Percentiles rank a stretch among this genome's conserved stretches.
These are phyloP conservation scores for Hirtodrosophila histrioides DNA, from an alignment of 2,888 invertebrate genomes.

Conservation along the genomic window DNA sequence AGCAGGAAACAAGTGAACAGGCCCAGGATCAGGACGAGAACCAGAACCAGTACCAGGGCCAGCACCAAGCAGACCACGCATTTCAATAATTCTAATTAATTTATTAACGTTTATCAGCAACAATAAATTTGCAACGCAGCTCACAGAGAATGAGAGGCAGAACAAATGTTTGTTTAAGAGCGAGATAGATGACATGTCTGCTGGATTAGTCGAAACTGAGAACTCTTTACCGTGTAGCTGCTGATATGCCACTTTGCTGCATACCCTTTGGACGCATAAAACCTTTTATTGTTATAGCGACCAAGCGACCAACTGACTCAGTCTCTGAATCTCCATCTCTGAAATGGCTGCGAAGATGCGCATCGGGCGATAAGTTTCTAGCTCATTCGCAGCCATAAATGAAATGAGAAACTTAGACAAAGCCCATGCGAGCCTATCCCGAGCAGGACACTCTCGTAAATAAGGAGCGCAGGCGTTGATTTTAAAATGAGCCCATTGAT, in stretches of 20 bases:
- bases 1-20: constrained; percentile 30
- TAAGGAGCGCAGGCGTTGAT: constrained; percentile 72
- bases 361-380: constrained; percentile 60
- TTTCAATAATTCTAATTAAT: constrained; percentile 85
- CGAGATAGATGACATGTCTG: constrained; percentile 20
- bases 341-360: constrained; percentile 55
- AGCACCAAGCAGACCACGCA: constrained; percentile 58
- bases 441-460: constrained; percentile 54
- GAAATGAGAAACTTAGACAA: constrained; percentile 66
- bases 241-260: constrained; percentile 13
- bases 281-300: constrained; percentile 31
- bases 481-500: constrained; percentile 73
- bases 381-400: constrained; percentile 70
- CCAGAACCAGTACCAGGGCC: constrained; percentile 25
- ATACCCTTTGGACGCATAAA: constrained; percentile 24
- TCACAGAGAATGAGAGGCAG: constrained; percentile 14
- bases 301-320: constrained; percentile 24
- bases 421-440: constrained; percentile 7
- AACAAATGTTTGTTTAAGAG: constrained; percentile 3
- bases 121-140: constrained; percentile 78
- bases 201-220: constrained; percentile 16
- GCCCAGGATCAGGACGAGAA: constrained; percentile 23
- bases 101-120: constrained; percentile 84
- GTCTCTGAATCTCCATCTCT: constrained; percentile 12
- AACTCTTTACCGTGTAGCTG: constrained; percentile 27